Conservation (phyloP, 2,888 invertebrate species). For the Hymenopus coronatus region DNA sequence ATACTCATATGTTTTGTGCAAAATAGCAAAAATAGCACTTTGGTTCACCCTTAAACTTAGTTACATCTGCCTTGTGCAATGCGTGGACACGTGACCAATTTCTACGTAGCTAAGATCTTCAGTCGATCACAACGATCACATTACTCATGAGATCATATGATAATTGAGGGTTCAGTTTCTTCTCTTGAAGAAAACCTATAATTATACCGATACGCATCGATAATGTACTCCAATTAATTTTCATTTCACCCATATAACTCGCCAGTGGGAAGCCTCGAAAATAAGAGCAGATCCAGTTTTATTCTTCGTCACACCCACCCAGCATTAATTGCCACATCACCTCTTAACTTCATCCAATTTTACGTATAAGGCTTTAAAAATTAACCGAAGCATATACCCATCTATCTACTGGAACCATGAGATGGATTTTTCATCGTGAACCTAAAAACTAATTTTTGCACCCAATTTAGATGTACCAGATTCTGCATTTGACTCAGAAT, state of each 20-base stretch:
- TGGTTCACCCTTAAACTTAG: no score
- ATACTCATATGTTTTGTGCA: no score
- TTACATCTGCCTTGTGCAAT: no score
- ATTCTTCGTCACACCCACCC: background rate
- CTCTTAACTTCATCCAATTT: background rate
- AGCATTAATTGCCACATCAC: background rate
- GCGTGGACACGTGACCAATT: no score
- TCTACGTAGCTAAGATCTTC: background rate
- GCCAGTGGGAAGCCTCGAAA: background rate
- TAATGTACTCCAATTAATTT: background rate
- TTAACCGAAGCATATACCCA: background rate
- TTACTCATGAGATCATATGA: background rate
- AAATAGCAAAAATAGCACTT: no score
- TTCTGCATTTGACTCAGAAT: background rate
- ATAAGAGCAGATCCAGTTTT: background rate
- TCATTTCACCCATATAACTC: background rate
- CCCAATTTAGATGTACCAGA: background rate
- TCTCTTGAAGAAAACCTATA: background rate
- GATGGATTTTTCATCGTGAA: background rate
- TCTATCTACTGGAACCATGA: background rate
- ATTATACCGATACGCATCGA: background rate
- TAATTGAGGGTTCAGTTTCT: background rate
- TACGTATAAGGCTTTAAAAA: background rate
- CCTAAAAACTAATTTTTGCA: background rate
- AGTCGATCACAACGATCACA: background rate